Percentiles rank a stretch among this genome's conserved stretches.
Evolutionary conservation across 2,888 invertebrate species (phyloP).

Genomic region (Macrostomum cliftonense): DNA sequence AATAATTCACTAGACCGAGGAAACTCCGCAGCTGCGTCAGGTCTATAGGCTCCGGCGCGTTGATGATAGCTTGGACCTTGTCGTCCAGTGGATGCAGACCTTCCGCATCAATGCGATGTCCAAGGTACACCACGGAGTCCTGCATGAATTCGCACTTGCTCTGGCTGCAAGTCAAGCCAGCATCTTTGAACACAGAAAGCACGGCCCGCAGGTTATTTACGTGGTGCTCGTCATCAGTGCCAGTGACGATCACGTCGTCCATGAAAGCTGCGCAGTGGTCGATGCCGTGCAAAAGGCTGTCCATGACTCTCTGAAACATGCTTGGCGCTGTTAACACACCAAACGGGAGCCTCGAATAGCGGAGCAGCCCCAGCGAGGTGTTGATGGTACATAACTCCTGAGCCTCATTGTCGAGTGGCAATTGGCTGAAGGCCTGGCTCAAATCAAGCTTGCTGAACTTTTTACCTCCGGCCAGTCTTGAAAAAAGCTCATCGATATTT

Average conservation of each 20-base stretch:
- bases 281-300: conserved; percentile 16
- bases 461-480: conserved; percentile 11
- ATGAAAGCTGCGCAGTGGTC: conserved; percentile 13
- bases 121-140: conserved; percentile 16
- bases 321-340: conserved; percentile 16
- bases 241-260: conserved; percentile 17
- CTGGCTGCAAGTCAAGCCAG: conserved; percentile 14
- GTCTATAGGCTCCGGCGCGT: conserved; percentile 18
- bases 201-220: conserved; percentile 12
- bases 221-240: conserved; percentile 14
- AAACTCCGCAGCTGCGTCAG: conserved; percentile 18
- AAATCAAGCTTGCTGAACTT: conserved; percentile 17
- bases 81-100: conserved; percentile 15
- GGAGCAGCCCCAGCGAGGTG: conserved; percentile 15
- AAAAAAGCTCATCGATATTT: conserved; percentile 11
- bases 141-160: conserved; percentile 17
- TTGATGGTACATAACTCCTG: conserved; percentile 14
- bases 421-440: conserved; percentile 16
- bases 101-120: conserved; percentile 14
- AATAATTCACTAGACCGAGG: conserved; percentile 20
- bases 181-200: conserved; percentile 12
- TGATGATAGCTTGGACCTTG: conserved; percentile 17
- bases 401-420: conserved; percentile 13
- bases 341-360: conserved; percentile 16
- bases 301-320: conserved; percentile 18